phyloP scores from a whole-genome alignment of 2,888 invertebrate species.

The Stenodema calcarata region DNA sequence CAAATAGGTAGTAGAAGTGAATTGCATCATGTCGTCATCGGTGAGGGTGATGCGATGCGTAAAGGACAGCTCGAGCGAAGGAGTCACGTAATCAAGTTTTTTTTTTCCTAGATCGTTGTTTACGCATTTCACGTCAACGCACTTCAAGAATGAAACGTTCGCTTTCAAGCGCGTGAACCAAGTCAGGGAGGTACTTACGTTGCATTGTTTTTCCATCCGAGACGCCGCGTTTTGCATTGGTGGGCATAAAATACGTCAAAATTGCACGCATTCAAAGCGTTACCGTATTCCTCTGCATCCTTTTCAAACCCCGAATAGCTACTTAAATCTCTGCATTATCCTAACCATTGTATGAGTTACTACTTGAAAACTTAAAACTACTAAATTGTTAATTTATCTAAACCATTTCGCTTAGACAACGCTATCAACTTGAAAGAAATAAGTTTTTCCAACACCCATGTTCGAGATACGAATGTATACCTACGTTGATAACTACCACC shows the following conservation, averaged over 20 bases:
- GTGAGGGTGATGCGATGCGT: background rate
- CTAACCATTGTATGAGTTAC: too few relatives aligned
- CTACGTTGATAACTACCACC: too few relatives aligned
- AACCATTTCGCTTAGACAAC: too few relatives aligned
- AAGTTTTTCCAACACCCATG: too few relatives aligned
- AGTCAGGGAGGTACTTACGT: background rate
- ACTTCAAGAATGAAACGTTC: background rate
- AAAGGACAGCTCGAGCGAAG: background rate
- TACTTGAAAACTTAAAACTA: too few relatives aligned
- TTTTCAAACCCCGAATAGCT: too few relatives aligned
- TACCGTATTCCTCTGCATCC: too few relatives aligned
- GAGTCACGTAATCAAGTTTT: background rate
- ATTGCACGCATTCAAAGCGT: background rate
- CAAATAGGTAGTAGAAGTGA: background rate
- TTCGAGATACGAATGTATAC: too few relatives aligned
- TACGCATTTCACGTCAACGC: background rate
- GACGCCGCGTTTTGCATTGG: background rate
- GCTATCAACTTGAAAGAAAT: too few relatives aligned
- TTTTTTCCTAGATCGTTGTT: background rate
- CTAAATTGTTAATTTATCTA: too few relatives aligned
- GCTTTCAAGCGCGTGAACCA: background rate
- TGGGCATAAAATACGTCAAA: background rate
- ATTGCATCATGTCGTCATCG: background rate
- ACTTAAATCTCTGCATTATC: too few relatives aligned
- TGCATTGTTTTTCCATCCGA: background rate